These are phyloP conservation scores for Thalpophila matura DNA, from an alignment of 2,888 invertebrate species.

Conservation along the genomic window DNA sequence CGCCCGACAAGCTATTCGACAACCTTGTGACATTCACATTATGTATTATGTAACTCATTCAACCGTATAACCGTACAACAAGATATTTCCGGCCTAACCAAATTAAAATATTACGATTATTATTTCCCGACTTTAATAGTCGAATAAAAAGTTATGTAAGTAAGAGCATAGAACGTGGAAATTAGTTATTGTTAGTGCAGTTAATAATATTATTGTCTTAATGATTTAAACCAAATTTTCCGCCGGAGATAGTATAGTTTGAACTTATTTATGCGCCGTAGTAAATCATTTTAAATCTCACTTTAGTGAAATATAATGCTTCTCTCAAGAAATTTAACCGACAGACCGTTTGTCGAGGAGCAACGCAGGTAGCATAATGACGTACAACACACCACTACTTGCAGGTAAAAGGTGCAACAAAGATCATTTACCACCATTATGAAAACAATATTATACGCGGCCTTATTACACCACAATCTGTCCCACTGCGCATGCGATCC, in stretches of 20 bases:
- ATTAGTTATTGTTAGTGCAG: too few species aligned
- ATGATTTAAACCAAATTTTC: too few species aligned
- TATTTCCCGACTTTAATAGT: slow-evolving; percentile 5
- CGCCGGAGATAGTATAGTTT: too few species aligned
- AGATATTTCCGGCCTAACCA: background rate
- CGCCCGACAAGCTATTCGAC: too few species aligned
- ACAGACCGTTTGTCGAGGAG: background rate
- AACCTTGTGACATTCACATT: too few species aligned
- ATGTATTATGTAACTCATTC: too few species aligned
- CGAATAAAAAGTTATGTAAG: too few species aligned
- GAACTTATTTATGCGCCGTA: too few species aligned
- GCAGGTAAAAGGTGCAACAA: slow-evolving; percentile 38
- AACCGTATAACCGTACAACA: background rate
- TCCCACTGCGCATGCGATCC: slow-evolving; percentile 54
- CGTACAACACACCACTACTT: background rate
- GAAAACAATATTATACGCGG: slow-evolving; percentile 45
- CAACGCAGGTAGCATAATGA: background rate
- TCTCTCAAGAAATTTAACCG: background rate
- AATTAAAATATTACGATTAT: background rate
- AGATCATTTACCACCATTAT: slow-evolving; percentile 41
- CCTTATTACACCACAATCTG: slow-evolving; percentile 48
- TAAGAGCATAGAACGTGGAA: too few species aligned
- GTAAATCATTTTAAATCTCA: background rate
- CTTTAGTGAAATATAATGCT: background rate
- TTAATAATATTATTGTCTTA: too few species aligned